These are phyloP conservation scores for Rhinoptilus africanus DNA, from an alignment of 2,113 vertebrate species.

Conservation along the genomic window DNA sequence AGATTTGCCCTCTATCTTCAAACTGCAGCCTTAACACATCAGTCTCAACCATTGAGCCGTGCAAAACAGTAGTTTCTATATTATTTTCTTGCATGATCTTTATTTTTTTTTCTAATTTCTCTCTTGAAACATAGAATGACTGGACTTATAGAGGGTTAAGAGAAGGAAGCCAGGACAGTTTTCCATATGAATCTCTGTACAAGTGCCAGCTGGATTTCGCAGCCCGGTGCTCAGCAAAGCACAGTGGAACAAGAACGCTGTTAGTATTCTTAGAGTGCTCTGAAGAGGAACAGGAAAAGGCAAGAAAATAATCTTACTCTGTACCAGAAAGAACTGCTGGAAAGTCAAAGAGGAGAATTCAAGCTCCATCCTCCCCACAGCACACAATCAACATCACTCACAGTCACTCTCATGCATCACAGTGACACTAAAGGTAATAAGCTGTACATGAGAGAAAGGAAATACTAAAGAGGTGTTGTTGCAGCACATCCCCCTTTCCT, in stretches of 20 bases:
- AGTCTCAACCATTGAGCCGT: background rate
- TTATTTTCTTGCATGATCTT: background rate
- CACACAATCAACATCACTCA: slow-evolving; percentile 25
- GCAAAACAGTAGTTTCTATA: background rate
- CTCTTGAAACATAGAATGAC: background rate
- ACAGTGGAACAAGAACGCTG: background rate
- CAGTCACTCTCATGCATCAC: slow-evolving; percentile 30
- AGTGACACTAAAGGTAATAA: slow-evolving; percentile 21
- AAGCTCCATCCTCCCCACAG: background rate
- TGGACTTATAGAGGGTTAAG: slow-evolving; percentile 27
- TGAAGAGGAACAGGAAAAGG: slow-evolving; percentile 41
- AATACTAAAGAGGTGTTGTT: background rate
- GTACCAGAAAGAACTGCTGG: slow-evolving; percentile 30
- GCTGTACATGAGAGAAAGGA: background rate
- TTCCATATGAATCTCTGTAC: slow-evolving; percentile 46
- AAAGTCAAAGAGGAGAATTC: slow-evolving; percentile 42
- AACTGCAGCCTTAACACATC: background rate
- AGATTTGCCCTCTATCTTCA: background rate
- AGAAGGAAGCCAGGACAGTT: slow-evolving; percentile 19
- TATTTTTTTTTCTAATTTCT: background rate
- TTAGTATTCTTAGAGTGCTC: slow-evolving; percentile 57
- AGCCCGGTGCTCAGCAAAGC: background rate
- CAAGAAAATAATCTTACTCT: slow-evolving; percentile 41
- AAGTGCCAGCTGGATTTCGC: slow-evolving; percentile 31
- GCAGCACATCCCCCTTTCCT: background rate